A percentile compares a stretch with the other conserved stretches of the same genome.
Evolutionary conservation across 2,888 invertebrate genomes (phyloP).

Genomic region (Mythimna ferrago): DNA sequence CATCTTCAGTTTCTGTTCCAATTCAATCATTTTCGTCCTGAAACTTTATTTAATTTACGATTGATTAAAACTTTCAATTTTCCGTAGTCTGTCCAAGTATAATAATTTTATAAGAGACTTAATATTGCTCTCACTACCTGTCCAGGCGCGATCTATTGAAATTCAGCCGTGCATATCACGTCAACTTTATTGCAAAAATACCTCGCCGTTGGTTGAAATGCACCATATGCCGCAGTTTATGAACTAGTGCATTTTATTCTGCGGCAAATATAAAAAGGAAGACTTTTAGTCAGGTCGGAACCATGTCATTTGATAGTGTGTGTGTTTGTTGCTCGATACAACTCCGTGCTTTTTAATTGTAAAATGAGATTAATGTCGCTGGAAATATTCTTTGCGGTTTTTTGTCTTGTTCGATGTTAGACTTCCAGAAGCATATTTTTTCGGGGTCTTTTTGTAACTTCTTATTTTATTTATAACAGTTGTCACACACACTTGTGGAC

Average conservation of each 20-base stretch:
- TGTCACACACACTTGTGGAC: too few species aligned
- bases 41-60: not conserved
- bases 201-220: conserved; percentile 45
- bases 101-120: conserved; percentile 39
- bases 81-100: not conserved
- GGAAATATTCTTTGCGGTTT: conserved; percentile 12
- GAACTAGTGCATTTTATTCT: conserved; percentile 43
- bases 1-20: not conserved
- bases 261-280: conserved; percentile 41
- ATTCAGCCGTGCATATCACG: conserved; percentile 46
- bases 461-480: too few species aligned
- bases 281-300: conserved; percentile 33
- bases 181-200: conserved; percentile 65
- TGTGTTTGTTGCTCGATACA: conserved; percentile 16
- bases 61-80: conserved; percentile 1
- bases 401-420: not conserved
- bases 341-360: conserved; percentile 14
- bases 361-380: not conserved
- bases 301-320: conserved; percentile 47
- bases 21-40: not conserved
- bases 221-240: conserved; percentile 44
- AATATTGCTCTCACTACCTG: conserved; percentile 52
- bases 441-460: too few species aligned
- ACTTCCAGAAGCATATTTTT: not conserved
- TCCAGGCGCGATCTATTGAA: conserved; percentile 55